Evolutionary conservation across 35 echinoderm and acorn worm genomes (phyloP), one percentile per base, ranked within the genome.

Genomic region (Acanthaster planci): DNA sequence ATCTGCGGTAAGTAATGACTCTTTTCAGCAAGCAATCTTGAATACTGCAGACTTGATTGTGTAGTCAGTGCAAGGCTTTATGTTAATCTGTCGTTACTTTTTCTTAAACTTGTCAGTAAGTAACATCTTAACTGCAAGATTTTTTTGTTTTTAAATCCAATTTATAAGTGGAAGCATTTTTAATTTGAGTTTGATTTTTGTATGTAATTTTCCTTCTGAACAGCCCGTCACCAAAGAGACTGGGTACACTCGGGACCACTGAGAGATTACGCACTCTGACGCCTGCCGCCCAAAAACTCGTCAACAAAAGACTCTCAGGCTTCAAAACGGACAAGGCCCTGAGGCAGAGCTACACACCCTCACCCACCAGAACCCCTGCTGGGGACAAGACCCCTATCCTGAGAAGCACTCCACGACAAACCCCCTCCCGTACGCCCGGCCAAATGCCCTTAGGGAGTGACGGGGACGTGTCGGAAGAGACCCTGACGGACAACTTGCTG

Each of bases 311-410:
- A 27, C 51, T 93, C 14, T 83, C 84, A 29, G 76, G 83, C 37
- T 60, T 76, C 18, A 84, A 86, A 9, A 90, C 85, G 16, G 95
- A 97, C 75, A 93, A 90, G 37, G 88, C 95, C 0, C 55, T 97
- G 39, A 44, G 91, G 53, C 91, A 91, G 8, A 97, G 95, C 76
- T 97, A 97, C 76, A 97, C 95, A 38, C 95, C 95, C 0, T 97
- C 95, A 14, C 95, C 95, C 6, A 18, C 64, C 38, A 81, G 79
- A 53, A 52, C 79, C 3, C 40, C 55, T 8, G 44, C 79, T 12
- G 88, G 86, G 58, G 92, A 93, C 72, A 97, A 89, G 55, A 97
- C 95, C n/a, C 95, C 95, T 9, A 84, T 86, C 38, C 60, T 97
- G 27, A 78, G 80, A 85, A 55, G 37, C 55, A 93, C 86, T n/a